Base-by-base conservation (phyloP, 1,140 invertebrate species). In the Alviniconcha marisindica region DNA sequence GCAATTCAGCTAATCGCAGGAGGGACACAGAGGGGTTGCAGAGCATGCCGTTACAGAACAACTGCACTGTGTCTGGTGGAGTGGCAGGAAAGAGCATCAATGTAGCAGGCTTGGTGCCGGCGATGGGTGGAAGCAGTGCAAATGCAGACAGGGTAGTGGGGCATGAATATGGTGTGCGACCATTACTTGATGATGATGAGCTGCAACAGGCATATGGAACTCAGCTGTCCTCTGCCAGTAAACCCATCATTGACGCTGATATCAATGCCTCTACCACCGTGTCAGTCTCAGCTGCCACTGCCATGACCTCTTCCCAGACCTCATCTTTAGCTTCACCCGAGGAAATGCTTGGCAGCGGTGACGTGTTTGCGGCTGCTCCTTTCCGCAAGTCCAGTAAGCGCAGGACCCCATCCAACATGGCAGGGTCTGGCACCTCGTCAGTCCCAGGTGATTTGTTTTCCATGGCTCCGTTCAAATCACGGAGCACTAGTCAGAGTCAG, bases 121-220 rank as follows among this genome's bases (percentile, higher is more conserved):
- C 3, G 33, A 71, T 79, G 33, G 71, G 24, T 42, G 66, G 63
- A 12, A 80, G 71, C 44, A n/a, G 56, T 36, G 14, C 73, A 44
- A 48, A 48, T 40, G 83, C 86, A 54, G 94, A 94, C 86, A 87
- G 93, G 60, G 94, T 96, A 74, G 95, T 96, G 1, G 96, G 96
- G 0, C 96, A 97, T 92, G 95, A 96, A 81, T 96, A 97, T 87
- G 96, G 96, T 1, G 96, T 96, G 83, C 95, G 95, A 85, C 96
- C 96, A 1, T 90, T 97, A 15, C 90, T 97, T 1, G 93, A 96
- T 42, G 96, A 97, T 87, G 96, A 97, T 91, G 96, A 97, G 89
- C 91, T 97, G 83, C 95, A 95, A 1, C 95, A 96, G 77, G 93
- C 94, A 4, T 94, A 94, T 12, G 40, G 84, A n/a, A 73, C 54